phyloP scores from a whole-genome alignment of 2,888 invertebrate genomes.

The Rhingia rostrata region DNA sequence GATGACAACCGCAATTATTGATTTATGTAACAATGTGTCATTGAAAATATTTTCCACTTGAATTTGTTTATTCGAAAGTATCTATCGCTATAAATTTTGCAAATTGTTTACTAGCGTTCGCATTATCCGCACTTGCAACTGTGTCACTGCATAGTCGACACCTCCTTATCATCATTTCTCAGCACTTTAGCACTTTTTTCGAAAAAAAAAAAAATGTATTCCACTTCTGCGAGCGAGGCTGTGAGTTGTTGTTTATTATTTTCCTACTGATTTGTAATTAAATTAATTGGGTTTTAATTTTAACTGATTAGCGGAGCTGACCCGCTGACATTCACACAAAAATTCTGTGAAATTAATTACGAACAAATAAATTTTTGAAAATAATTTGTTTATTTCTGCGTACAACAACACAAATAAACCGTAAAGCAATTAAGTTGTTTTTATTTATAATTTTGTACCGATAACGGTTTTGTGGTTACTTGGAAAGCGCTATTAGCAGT shows the following conservation, averaged over 20 bases:
- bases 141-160: not conserved
- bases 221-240: not conserved
- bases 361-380: slow-evolving; percentile 38
- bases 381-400: slow-evolving; percentile 49
- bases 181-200: no score
- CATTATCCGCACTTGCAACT: slow-evolving; percentile 8
- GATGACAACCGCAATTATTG: no score
- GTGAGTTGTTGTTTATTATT: slow-evolving; percentile 15
- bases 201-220: not conserved
- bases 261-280: slow-evolving; percentile 79
- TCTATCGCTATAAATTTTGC: no score
- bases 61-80: no score
- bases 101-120: slow-evolving; percentile 11
- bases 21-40: no score
- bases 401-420: slow-evolving; percentile 1
- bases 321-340: slow-evolving; percentile 41
- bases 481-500: not conserved
- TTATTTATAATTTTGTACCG: not conserved
- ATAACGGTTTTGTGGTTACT: slow-evolving; percentile 2
- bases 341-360: slow-evolving; percentile 52
- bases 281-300: slow-evolving; percentile 83
- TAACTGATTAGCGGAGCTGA: slow-evolving; percentile 62
- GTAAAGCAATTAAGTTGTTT: slow-evolving; percentile 24
- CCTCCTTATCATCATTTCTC: slow-evolving; percentile 15
- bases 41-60: no score